A percentile compares a stretch with the other conserved stretches of the same genome.
Conservation (phyloP, 2,113 vertebrate species). For the Gallinago undulata region DNA sequence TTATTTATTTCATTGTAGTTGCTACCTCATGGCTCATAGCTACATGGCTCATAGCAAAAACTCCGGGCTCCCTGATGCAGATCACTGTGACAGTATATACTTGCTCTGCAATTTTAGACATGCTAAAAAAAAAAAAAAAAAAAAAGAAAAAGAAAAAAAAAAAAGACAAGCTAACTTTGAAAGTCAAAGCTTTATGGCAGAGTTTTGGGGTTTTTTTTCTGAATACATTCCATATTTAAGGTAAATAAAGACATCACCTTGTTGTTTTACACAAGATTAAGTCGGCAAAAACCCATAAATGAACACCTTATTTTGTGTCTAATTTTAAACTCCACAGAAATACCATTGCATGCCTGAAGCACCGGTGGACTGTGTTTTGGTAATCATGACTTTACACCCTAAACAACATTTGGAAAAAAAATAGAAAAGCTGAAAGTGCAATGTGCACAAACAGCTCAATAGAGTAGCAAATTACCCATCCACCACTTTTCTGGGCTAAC, state of each 20-base stretch:
- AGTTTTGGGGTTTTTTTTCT: neutral
- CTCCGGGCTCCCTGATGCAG: fast-evolving
- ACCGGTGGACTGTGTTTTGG: neutral
- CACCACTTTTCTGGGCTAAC: neutral
- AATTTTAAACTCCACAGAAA: neutral
- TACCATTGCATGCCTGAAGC: too few species aligned
- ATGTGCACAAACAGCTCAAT: neutral
- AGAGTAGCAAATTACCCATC: neutral
- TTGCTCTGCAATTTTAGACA: neutral
- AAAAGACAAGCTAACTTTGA: neutral
- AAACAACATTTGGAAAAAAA: neutral
- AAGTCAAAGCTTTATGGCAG: neutral
- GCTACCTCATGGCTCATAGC: neutral
- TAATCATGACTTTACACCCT: neutral
- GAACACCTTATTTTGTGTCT: neutral
- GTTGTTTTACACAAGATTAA: neutral
- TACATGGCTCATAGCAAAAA: neutral
- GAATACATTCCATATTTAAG: neutral
- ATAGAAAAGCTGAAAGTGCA: neutral
- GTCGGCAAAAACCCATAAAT: neutral
- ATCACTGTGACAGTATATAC: neutral
- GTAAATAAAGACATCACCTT: neutral
- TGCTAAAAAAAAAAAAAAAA: neutral
- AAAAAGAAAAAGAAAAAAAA: neutral
- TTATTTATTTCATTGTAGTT: neutral